These are phyloP conservation scores for Branchinecta lindahli DNA, from an alignment of 1,140 invertebrate species.

Conservation along the genomic window DNA sequence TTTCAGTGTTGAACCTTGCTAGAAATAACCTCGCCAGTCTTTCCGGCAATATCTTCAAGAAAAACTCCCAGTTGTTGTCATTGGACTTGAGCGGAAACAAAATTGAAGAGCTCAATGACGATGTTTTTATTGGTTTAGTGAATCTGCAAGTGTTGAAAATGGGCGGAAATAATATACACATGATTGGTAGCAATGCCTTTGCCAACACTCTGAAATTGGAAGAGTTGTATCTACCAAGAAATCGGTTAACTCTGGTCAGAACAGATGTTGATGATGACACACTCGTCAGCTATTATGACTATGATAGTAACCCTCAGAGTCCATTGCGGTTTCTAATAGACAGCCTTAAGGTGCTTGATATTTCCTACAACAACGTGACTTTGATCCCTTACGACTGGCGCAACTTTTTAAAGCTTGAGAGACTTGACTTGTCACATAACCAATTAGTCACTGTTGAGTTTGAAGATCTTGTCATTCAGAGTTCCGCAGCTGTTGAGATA, in stretches of 20 bases:
- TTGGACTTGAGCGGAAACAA: background rate
- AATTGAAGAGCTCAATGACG: background rate
- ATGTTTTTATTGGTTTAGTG: background rate
- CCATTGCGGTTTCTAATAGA: background rate
- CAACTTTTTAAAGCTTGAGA: background rate
- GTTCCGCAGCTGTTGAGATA: background rate
- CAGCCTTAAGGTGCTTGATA: background rate
- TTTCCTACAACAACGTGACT: background rate
- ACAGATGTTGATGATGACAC: background rate
- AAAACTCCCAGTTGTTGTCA: background rate
- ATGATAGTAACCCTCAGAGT: background rate
- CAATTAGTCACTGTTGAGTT: background rate
- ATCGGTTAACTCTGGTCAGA: background rate
- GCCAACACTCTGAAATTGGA: background rate
- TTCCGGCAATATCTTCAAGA: background rate
- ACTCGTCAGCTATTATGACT: background rate
- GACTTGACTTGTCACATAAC: constrained; percentile 1
- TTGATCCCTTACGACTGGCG: background rate
- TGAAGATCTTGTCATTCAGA: background rate
- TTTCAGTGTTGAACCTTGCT: background rate
- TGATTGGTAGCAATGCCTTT: background rate
- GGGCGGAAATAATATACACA: background rate
- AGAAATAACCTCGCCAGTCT: background rate
- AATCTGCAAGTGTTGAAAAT: background rate
- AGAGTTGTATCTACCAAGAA: background rate